Percentiles rank a stretch among this genome's conserved stretches.
phyloP scores from a whole-genome alignment of 2,888 invertebrate genomes.

The Psylliodes chrysocephalus region DNA sequence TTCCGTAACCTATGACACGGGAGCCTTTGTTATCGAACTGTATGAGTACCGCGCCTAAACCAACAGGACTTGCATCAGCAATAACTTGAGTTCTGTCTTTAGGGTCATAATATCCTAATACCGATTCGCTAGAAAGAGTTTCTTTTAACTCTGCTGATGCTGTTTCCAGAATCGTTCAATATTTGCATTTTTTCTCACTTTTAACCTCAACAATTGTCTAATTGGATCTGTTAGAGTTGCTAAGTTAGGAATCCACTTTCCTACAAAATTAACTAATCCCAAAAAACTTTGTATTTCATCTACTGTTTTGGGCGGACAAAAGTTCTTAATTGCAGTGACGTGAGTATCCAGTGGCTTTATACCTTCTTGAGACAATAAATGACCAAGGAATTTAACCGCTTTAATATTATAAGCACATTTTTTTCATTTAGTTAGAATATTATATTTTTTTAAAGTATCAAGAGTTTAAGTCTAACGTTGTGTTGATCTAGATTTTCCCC shows the following conservation, averaged over 20 bases:
- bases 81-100: constrained; percentile 41
- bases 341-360: constrained; percentile 24
- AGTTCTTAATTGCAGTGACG: constrained; percentile 30
- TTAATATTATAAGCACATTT: constrained; percentile 4
- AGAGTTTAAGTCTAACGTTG: background rate
- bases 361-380: constrained; percentile 20
- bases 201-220: constrained; percentile 25
- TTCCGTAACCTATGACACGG: constrained; percentile 46
- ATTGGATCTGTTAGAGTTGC: constrained; percentile 34
- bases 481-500: background rate
- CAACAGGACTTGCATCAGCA: constrained; percentile 51
- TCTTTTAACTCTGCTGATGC: constrained; percentile 38
- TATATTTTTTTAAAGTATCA: constrained; percentile 2
- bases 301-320: constrained; percentile 44
- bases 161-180: no score
- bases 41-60: constrained; percentile 49
- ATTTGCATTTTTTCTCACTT: constrained; percentile 30
- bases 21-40: constrained; percentile 45
- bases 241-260: constrained; percentile 41
- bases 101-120: constrained; percentile 46
- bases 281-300: constrained; percentile 46
- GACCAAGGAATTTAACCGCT: constrained; percentile 28
- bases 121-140: constrained; percentile 31
- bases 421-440: constrained; percentile 4
- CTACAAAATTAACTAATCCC: constrained; percentile 41